These are phyloP conservation scores for Griposia aprilina DNA, from an alignment of 2,888 invertebrate species.

Conservation along the genomic window DNA sequence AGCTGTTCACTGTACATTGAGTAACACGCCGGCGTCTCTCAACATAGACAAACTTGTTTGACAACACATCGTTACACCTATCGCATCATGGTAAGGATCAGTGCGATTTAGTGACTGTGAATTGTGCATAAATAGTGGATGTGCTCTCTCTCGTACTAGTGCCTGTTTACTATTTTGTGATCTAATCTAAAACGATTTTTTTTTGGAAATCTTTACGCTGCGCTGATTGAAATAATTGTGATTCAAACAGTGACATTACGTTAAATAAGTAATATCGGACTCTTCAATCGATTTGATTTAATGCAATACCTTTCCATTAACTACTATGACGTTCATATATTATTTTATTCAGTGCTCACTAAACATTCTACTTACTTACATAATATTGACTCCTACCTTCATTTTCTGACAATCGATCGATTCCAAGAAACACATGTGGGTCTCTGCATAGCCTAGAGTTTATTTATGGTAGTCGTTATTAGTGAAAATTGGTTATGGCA, in stretches of 20 bases:
- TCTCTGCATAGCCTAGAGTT: slow-evolving; percentile 33
- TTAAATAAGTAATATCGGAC: slow-evolving; percentile 40
- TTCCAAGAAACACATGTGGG: slow-evolving; percentile 44
- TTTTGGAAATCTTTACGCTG: slow-evolving; percentile 43
- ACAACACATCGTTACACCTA: slow-evolving; percentile 72
- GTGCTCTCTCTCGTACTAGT: slow-evolving; percentile 73
- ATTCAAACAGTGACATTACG: slow-evolving; percentile 40
- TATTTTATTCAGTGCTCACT: slow-evolving; percentile 47
- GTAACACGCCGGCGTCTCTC: slow-evolving; percentile 69
- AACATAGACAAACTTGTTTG: slow-evolving; percentile 74
- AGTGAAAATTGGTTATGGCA: slow-evolving; percentile 35
- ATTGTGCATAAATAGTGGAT: slow-evolving; percentile 76
- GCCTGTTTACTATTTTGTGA: slow-evolving; percentile 68
- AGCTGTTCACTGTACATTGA: slow-evolving; percentile 80
- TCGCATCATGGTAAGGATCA: slow-evolving; percentile 86
- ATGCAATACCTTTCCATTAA: slow-evolving; percentile 45
- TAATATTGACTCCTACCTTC: slow-evolving; percentile 65
- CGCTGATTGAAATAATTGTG: slow-evolving; percentile 42
- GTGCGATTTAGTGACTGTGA: slow-evolving; percentile 81
- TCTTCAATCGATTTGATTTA: slow-evolving; percentile 41
- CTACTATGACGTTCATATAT: slow-evolving; percentile 39
- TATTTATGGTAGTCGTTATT: slow-evolving; percentile 39
- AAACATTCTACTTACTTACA: slow-evolving; percentile 64
- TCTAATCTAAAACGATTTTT: slow-evolving; percentile 53
- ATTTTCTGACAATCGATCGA: slow-evolving; percentile 52